Evolutionary conservation across 1,140 invertebrate species (phyloP), one percentile per base, ranked within the genome.

Genomic region (Portunus trituberculatus): DNA sequence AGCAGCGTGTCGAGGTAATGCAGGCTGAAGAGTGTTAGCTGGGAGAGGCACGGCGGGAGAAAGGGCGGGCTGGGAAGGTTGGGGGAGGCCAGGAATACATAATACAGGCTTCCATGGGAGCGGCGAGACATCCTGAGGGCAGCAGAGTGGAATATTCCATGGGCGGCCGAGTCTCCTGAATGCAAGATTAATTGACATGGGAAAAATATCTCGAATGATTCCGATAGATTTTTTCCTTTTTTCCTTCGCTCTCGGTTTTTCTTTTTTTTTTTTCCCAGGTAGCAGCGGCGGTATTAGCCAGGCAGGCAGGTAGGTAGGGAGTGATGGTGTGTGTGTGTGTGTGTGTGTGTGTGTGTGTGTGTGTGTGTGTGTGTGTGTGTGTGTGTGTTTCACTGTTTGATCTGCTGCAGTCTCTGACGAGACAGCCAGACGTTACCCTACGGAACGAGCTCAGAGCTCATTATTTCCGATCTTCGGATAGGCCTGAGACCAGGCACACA

Each of bases 21-120:
- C 39, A 20, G 52, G 52, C 16, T 59, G 52, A 20, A 10, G 31
- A 87, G 25, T 2, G 28, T 25, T 32, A 2, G n/a, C 20, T 76
- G 1, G 0, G 67, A 59, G 52, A 59, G 86, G 25, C 25, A 48
- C 32, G 39, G 87, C 45, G 14, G 87, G 87, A 31, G 7, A 28
- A 32, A 89, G 87, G 87, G 32, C 14, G 12, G 45, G 87, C 8
- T 89, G 39, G 25, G 31, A 46, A 32, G 39, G 45, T 10, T 59
- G 10, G 52, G 52, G 52, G 16, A 59, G 52, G 52, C 0, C 25
- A 1, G 87, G 39, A 89, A 89, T 89, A n/a, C 87, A 89, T 89
- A 89, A 89, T 89, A 31, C 39, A 46, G 87, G 39, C 32, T 89
- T 89, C 25, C 87, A 89, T 89, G 87, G 87, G 87, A 89, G 46